Evolutionary conservation across 2,113 vertebrate genomes (phyloP), one percentile per base, ranked within the genome.

Genomic region (Motacilla tschutschensis): DNA sequence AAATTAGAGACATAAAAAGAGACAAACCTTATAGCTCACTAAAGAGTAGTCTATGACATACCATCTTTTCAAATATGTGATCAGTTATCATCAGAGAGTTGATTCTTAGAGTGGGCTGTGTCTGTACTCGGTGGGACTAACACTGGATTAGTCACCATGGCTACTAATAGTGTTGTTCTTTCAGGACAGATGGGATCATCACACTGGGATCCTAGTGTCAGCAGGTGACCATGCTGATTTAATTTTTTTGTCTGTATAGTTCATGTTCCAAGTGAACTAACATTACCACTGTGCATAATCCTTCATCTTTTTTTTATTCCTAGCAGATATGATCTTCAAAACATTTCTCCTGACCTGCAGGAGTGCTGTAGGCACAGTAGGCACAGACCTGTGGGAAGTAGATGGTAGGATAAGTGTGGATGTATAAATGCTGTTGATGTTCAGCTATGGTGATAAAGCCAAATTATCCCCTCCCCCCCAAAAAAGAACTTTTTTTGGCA

Each of bases 71-170:
- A 65, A 78, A 70, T 41, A 22, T 31, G 18, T 47, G 9, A 25
- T 24, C 71, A 58, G 8, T 53, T 85, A 28, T 18, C 8, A 26
- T 66, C 29, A 64, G 15, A 81, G n/a, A 51, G 10, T 13, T 58
- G 14, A 3, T 66, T 87, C 18, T 60, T 62, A 35, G 25, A 73
- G 29, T 0, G 1, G 12, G 43, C 51, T 81, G 8, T 81, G 51
- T 80, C 67, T 74, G 19, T 53, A 53, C 1, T 2, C 60, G n/a
- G 65, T 67, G 85, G 35, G 29, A 53, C 46, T 69, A 75, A 35
- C 22, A 87, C 3, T 74, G 60, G 44, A 83, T 85, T 87, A 74
- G n/a, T 92, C 59, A 47, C 89, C 38, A 90, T 92, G 76, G 33
- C 28, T 90, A 83, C 87, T 77, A 80, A 74, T 41, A 67, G 20